Base-by-base conservation (phyloP, 2,888 invertebrate genomes). In the Drosophila imparisetae region DNA sequence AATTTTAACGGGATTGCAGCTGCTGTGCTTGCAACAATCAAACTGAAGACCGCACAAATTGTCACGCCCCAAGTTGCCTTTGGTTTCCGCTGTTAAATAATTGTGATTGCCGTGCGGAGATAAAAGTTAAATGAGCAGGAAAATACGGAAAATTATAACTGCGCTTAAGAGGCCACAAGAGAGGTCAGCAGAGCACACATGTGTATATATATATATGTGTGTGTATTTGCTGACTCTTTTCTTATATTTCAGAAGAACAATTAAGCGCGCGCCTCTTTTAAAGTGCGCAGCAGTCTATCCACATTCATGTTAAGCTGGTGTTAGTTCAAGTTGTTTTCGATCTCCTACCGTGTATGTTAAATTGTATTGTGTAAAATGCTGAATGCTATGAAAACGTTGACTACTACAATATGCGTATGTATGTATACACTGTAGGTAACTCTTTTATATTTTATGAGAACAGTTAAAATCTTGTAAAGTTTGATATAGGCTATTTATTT, bases 41-140 rank as follows among this genome's bases (percentile, higher is more conserved):
- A 45, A 45, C 58, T 63, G 27, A 53, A 63, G 53, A 76, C 80
- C 82, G 70, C 82, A 76, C 80, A 74, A 24, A 45, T 75, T 82
- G 59, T 75, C 66, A 69, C 59, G 72, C 60, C 24, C 67, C 50
- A 55, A 11, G 58, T 53, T 61, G 49, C 40, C 66, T 64, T 53
- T 64, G 60, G 84, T 87, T 86, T 90, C 88, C 82, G 85, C 83
- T 85, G 88, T 89, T 91, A 85, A 91, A 90, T 91, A 90, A 91
- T 90, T 89, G 83, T 81, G 86, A 90, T 91, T 90, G 86, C 80
- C 83, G 82, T 79, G 78, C 78, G 48, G 68, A 82, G 86, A 89
- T 91, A 84, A 90, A 90, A 84, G 91, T 90, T 91, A 89, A 91
- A 90, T 90, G 91, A 91, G 83, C 90, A 83, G 88, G 91, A 91